Conservation (phyloP, 2,888 invertebrate genomes). For the Andrena bicolor region DNA sequence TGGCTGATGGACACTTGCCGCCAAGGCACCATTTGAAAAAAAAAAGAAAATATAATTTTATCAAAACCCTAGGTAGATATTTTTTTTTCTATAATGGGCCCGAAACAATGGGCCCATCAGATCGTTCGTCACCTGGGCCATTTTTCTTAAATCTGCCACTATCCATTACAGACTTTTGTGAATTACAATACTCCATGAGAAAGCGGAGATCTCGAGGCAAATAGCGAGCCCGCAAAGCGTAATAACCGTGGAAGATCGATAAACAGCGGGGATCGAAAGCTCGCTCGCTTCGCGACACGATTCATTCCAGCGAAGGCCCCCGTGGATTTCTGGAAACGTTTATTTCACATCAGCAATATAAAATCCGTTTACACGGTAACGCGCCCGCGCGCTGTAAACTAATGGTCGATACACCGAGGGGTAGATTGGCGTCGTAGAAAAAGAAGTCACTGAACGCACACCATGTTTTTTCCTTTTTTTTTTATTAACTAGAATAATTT, state of each 20-base stretch:
- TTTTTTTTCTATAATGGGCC: too few relatives aligned
- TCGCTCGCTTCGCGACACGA: neutral
- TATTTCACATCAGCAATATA: conserved; percentile 52
- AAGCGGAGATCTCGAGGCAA: neutral
- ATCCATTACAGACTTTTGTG: neutral
- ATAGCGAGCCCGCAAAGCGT: too few relatives aligned
- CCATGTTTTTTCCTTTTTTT: conserved; percentile 73
- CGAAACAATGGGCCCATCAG: too few relatives aligned
- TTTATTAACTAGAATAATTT: conserved; percentile 85
- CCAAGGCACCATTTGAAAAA: too few relatives aligned
- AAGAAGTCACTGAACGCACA: conserved; percentile 60
- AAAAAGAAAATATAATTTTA: too few relatives aligned
- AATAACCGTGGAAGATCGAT: neutral
- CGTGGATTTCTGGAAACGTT: conserved; percentile 44
- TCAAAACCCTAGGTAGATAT: too few relatives aligned
- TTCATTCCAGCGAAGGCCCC: neutral
- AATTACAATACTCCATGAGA: neutral
- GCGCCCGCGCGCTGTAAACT: conserved; percentile 17
- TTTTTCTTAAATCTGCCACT: too few relatives aligned
- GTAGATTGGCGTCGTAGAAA: conserved; percentile 42
- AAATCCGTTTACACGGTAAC: conserved; percentile 39
- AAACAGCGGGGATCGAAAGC: neutral
- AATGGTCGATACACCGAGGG: conserved; percentile 31
- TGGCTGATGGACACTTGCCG: too few relatives aligned
- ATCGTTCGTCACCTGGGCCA: too few relatives aligned